Percentiles rank a stretch among this genome's conserved stretches.
phyloP scores from a whole-genome alignment of 2,888 invertebrate species.

The Mermis nigrescens region DNA sequence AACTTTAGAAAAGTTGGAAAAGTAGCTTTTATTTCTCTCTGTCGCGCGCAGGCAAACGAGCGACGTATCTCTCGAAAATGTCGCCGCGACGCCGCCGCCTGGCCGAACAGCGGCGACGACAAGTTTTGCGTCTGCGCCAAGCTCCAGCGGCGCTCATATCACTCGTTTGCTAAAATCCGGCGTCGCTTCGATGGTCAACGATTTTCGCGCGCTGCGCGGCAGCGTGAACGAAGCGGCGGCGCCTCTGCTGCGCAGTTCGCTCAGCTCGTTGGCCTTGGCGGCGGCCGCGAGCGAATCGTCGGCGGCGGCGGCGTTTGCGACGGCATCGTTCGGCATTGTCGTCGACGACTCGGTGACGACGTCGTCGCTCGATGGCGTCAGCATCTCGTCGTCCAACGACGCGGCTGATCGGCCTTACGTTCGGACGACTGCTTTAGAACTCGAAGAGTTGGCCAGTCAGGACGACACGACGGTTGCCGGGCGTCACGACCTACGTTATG shows the following conservation, averaged over 20 bases:
- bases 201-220: not conserved
- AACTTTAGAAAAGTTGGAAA: too few species aligned
- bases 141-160: slow-evolving; percentile 13
- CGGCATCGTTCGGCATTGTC: too few species aligned
- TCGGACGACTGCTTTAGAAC: too few species aligned
- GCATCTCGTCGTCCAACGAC: not conserved
- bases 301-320: too few species aligned
- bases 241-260: slow-evolving; percentile 6
- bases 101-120: not conserved
- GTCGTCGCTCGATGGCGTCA: not conserved
- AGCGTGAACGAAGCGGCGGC: slow-evolving; percentile 11
- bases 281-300: not conserved
- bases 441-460: too few species aligned
- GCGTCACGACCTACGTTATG: too few species aligned
- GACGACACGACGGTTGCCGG: too few species aligned
- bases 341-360: not conserved
- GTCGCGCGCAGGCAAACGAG: not conserved
- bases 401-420: too few species aligned
- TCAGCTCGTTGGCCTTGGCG: not conserved
- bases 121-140: not conserved
- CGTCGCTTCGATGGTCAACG: slow-evolving; percentile 15
- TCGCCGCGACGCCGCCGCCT: not conserved
- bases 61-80: not conserved
- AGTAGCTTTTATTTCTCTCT: too few species aligned
- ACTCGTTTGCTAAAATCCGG: slow-evolving; percentile 8